phyloP scores from a whole-genome alignment of 2,113 vertebrate genomes.

The Halichoeres trimaculatus region DNA sequence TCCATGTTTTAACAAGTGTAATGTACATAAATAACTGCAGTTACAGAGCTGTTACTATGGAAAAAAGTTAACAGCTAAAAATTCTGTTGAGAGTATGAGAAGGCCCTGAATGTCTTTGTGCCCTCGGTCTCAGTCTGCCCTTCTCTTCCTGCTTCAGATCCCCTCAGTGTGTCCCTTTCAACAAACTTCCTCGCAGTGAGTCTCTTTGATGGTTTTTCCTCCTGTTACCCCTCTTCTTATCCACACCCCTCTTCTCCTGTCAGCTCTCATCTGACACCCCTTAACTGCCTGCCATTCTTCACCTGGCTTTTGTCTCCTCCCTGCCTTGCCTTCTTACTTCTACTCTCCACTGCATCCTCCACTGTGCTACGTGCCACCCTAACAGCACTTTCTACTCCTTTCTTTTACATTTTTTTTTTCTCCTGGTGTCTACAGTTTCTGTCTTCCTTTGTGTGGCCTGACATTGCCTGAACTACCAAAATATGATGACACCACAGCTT shows the following conservation, averaged over 20 bases:
- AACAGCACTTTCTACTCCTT: slow-evolving; percentile 61
- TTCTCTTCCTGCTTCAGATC: slow-evolving; percentile 39
- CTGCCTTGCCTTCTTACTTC: slow-evolving; percentile 51
- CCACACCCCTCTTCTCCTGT: slow-evolving; percentile 69
- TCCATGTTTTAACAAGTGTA: too few relatives aligned
- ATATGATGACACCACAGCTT: slow-evolving; percentile 43
- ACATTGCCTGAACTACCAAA: slow-evolving; percentile 45
- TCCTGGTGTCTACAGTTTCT: slow-evolving; percentile 22
- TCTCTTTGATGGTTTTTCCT: slow-evolving; percentile 57
- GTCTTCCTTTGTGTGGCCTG: slow-evolving; percentile 60
- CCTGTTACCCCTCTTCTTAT: slow-evolving; percentile 31
- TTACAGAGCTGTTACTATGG: too few relatives aligned
- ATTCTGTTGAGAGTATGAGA: too few relatives aligned
- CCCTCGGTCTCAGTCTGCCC: slow-evolving; percentile 20
- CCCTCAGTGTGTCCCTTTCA: slow-evolving; percentile 34
- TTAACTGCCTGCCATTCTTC: slow-evolving; percentile 40
- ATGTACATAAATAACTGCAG: too few relatives aligned
- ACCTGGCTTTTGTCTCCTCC: slow-evolving; percentile 46
- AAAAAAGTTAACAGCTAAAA: too few relatives aligned
- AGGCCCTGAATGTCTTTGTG: too few relatives aligned
- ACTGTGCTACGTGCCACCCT: slow-evolving; percentile 59
- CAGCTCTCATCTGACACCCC: slow-evolving; percentile 62
- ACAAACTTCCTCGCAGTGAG: slow-evolving; percentile 45
- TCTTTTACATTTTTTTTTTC: slow-evolving; percentile 39
- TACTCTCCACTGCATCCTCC: slow-evolving; percentile 48